Conservation (phyloP, 2,888 invertebrate genomes). For the Cephus nigrinus region DNA sequence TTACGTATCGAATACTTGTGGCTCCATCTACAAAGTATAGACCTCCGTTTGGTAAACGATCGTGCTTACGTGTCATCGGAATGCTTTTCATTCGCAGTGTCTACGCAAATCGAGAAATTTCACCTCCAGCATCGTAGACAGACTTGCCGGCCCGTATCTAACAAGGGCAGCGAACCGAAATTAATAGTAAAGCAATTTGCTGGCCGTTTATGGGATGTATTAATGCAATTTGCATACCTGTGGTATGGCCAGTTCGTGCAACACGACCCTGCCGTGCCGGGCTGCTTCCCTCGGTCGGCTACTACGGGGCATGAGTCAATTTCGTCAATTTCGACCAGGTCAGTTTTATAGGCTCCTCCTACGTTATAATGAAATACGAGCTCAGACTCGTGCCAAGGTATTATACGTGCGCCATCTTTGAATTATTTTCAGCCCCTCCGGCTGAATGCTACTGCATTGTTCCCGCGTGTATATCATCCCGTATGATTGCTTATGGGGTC, state of each 20-base stretch:
- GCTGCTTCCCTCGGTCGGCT: slow-evolving; percentile 17
- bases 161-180: slow-evolving; percentile 36
- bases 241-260: slow-evolving; percentile 5
- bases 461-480: not conserved
- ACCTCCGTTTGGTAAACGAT: not conserved
- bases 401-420: not conserved
- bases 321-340: slow-evolving; percentile 35
- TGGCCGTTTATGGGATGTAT: slow-evolving; percentile 54
- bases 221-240: slow-evolving; percentile 55
- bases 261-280: slow-evolving; percentile 3
- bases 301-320: slow-evolving; percentile 31
- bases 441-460: not conserved
- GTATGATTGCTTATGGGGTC: not conserved
- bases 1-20: too few species aligned
- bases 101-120: not conserved
- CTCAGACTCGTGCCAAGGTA: not conserved
- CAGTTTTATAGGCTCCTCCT: slow-evolving; percentile 32
- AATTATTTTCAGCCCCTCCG: not conserved
- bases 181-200: slow-evolving; percentile 56
- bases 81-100: not conserved
- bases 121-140: not conserved
- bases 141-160: slow-evolving; percentile 20
- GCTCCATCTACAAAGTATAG: too few species aligned
- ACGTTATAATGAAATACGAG: slow-evolving; percentile 7
- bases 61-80: not conserved